These are phyloP conservation scores for Leptinotarsa undecemlineata DNA, from an alignment of 1,140 invertebrate genomes.

Conservation along the genomic window DNA sequence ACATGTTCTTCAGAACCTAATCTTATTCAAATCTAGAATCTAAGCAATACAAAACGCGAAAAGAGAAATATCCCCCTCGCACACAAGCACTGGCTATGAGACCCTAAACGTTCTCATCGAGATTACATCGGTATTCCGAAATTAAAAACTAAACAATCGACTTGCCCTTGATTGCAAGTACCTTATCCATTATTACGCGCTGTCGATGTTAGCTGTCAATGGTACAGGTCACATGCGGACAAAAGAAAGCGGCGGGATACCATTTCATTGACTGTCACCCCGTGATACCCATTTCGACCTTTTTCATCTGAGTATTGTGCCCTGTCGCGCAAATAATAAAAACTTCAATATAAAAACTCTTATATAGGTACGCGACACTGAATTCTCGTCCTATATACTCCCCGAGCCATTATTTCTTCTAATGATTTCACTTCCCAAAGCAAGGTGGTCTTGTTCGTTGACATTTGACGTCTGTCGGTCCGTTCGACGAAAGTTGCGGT, in stretches of 20 bases:
- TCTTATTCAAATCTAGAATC: not conserved
- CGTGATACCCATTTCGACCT: slow-evolving; percentile 49
- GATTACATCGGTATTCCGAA: slow-evolving; percentile 48
- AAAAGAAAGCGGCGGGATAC: slow-evolving; percentile 42
- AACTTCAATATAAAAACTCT: slow-evolving; percentile 25
- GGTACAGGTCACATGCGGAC: slow-evolving; percentile 39
- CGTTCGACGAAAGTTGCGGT: slow-evolving; percentile 9
- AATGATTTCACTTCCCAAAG: slow-evolving; percentile 28
- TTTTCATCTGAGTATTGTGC: slow-evolving; percentile 46
- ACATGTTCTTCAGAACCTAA: not conserved
- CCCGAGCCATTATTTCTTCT: slow-evolving; percentile 1
- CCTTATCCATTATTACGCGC: slow-evolving; percentile 31
- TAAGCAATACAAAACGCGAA: not conserved
- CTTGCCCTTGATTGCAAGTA: slow-evolving; percentile 41
- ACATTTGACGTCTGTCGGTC: slow-evolving; percentile 30
- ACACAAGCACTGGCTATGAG: slow-evolving; percentile 22
- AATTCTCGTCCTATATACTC: not conserved
- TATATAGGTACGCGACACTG: not conserved
- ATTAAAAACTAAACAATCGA: slow-evolving; percentile 49
- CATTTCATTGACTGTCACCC: slow-evolving; percentile 47
- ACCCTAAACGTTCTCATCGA: slow-evolving; percentile 47
- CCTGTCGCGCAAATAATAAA: slow-evolving; percentile 34
- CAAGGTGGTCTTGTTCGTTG: slow-evolving; percentile 30
- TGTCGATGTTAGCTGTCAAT: slow-evolving; percentile 44
- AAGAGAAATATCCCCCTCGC: slow-evolving; percentile 7